Conservation (phyloP, 1,140 invertebrate species). For the Harlomillsia oculata region DNA sequence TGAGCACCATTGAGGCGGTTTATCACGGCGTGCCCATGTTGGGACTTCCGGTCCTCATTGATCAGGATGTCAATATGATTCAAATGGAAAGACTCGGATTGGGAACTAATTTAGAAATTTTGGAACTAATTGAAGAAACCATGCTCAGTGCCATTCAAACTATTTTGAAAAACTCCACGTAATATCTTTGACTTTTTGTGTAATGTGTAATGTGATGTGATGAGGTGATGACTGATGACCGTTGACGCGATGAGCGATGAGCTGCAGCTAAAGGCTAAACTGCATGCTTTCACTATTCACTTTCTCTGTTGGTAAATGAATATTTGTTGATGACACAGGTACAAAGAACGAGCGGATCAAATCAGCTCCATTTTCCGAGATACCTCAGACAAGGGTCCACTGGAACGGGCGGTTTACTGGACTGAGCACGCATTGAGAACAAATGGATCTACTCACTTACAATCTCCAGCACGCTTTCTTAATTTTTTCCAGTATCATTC, state of each 20-base stretch:
- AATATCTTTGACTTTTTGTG: no score
- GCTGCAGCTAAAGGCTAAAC: no score
- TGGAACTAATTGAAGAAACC: slow-evolving; percentile 37
- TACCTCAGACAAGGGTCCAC: slow-evolving; percentile 47
- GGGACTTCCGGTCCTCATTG: slow-evolving; percentile 43
- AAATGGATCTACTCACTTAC: slow-evolving; percentile 46
- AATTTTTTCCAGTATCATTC: slow-evolving; percentile 46
- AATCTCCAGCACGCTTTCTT: slow-evolving; percentile 42
- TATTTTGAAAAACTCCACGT: background rate
- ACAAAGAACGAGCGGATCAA: slow-evolving; percentile 41
- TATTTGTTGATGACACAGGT: slow-evolving; percentile 38
- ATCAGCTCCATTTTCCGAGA: slow-evolving; percentile 54
- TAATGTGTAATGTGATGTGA: no score
- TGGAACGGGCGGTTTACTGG: slow-evolving; percentile 59
- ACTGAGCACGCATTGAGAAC: slow-evolving; percentile 57
- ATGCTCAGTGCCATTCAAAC: background rate
- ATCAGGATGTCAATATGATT: slow-evolving; percentile 43
- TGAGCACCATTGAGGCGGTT: slow-evolving; percentile 4
- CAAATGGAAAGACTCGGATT: slow-evolving; percentile 24
- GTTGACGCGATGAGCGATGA: no score
- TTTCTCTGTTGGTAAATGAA: no score
- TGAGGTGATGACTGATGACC: no score
- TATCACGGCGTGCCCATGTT: slow-evolving; percentile 13
- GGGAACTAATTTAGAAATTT: slow-evolving; percentile 29
- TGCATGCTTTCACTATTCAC: no score